phyloP scores from a whole-genome alignment of 2,888 invertebrate species.

The Acleris sparsana region DNA sequence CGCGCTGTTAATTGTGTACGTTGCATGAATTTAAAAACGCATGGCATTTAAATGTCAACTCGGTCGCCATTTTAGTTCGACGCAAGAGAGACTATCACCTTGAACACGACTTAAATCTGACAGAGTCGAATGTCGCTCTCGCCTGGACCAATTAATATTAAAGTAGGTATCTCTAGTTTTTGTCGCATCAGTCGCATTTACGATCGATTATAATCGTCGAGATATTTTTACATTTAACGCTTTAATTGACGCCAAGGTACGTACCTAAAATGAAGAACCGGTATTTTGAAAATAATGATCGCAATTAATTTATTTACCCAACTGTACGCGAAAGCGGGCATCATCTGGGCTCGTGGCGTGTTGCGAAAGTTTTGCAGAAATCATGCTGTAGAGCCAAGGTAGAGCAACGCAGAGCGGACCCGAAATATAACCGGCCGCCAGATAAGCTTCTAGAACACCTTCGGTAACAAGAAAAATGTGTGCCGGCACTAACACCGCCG shows the following conservation, averaged over 20 bases:
- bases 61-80: conserved; percentile 78
- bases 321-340: conserved; percentile 21
- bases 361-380: conserved; percentile 65
- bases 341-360: conserved; percentile 40
- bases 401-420: conserved; percentile 57
- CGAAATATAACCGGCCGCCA: conserved; percentile 57
- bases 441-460: conserved; percentile 77
- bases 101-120: conserved; percentile 82
- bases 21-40: conserved; percentile 80
- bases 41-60: conserved; percentile 83
- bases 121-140: conserved; percentile 80
- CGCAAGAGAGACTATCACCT: conserved; percentile 80
- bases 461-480: conserved; percentile 66
- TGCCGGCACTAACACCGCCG: conserved; percentile 68
- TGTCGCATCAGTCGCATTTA: conserved; percentile 48
- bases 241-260: conserved; percentile 20
- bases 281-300: conserved; percentile 3
- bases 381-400: conserved; percentile 8
- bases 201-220: conserved; percentile 36
- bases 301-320: conserved; percentile 12
- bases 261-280: neutral
- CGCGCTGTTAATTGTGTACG: conserved; percentile 75
- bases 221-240: conserved; percentile 3
- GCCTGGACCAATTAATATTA: conserved; percentile 71
- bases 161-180: conserved; percentile 64